These are phyloP conservation scores for Crocallis elinguaria DNA, from an alignment of 2,888 invertebrate species.

Conservation along the genomic window DNA sequence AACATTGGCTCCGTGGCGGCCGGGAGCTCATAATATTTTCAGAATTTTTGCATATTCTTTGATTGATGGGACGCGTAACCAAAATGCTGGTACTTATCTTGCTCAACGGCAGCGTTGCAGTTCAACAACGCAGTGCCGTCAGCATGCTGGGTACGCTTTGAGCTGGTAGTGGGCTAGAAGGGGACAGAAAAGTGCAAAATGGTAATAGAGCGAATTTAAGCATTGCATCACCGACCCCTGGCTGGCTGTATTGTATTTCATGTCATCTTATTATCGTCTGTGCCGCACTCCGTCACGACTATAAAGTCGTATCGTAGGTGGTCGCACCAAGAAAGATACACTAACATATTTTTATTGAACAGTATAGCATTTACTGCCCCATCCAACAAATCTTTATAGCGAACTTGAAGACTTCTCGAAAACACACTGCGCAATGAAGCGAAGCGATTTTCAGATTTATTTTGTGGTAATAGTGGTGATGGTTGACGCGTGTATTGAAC, in stretches of 20 bases:
- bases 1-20: no score
- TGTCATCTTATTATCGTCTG: slow-evolving; percentile 50
- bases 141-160: no score
- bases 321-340: slow-evolving; percentile 65
- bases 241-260: slow-evolving; percentile 52
- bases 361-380: slow-evolving; percentile 70
- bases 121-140: no score
- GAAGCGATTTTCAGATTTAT: slow-evolving; percentile 49
- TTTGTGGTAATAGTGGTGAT: slow-evolving; percentile 43
- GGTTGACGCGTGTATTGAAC: slow-evolving; percentile 35
- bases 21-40: no score
- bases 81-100: no score
- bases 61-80: no score
- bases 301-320: slow-evolving; percentile 71
- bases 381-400: slow-evolving; percentile 63
- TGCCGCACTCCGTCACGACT: slow-evolving; percentile 46
- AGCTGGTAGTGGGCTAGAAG: background rate
- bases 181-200: background rate
- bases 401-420: slow-evolving; percentile 55
- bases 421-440: slow-evolving; percentile 51
- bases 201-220: slow-evolving; percentile 11
- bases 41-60: no score
- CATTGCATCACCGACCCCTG: slow-evolving; percentile 29
- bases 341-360: slow-evolving; percentile 73
- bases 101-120: no score